phyloP scores from a whole-genome alignment of 2,888 invertebrate genomes.

The Ligdia adustata region DNA sequence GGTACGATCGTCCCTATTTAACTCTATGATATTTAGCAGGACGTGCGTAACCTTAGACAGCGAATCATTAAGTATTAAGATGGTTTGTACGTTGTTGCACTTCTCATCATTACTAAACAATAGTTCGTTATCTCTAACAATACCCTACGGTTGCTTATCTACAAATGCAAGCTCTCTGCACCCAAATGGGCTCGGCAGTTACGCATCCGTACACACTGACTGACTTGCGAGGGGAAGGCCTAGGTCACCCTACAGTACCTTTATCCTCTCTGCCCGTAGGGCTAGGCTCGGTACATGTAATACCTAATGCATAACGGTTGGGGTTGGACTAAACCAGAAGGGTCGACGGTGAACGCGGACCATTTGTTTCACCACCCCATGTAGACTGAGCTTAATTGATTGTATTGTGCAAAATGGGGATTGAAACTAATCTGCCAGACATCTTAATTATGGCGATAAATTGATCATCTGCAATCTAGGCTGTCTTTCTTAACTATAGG shows the following conservation, averaged over 20 bases:
- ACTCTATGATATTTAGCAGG: no score
- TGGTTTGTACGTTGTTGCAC: no score
- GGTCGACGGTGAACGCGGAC: slow-evolving; percentile 4
- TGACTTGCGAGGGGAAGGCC: slow-evolving; percentile 48
- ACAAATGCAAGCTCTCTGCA: slow-evolving; percentile 45
- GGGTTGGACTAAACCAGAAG: slow-evolving; percentile 12
- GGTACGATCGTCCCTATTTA: no score
- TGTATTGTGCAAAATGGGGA: slow-evolving; percentile 30
- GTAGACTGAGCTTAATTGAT: slow-evolving; percentile 35
- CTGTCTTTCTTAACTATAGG: slow-evolving; percentile 15
- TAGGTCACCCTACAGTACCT: slow-evolving; percentile 52
- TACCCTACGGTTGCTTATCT: slow-evolving; percentile 39
- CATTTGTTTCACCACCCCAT: slow-evolving; percentile 29
- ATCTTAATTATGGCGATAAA: slow-evolving; percentile 34
- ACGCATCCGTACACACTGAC: slow-evolving; percentile 46
- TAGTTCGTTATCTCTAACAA: slow-evolving; percentile 21
- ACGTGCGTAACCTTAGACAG: no score
- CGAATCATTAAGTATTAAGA: no score
- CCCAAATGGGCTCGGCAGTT: slow-evolving; percentile 47
- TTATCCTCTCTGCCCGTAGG: background rate
- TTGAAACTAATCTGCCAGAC: slow-evolving; percentile 37
- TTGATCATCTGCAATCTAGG: slow-evolving; percentile 23
- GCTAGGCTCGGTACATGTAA: background rate
- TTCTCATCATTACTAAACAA: slow-evolving; percentile 9
- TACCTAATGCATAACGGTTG: slow-evolving; percentile 28